phyloP scores from a whole-genome alignment of 2,888 invertebrate species.

The Prosapia bicincta region DNA sequence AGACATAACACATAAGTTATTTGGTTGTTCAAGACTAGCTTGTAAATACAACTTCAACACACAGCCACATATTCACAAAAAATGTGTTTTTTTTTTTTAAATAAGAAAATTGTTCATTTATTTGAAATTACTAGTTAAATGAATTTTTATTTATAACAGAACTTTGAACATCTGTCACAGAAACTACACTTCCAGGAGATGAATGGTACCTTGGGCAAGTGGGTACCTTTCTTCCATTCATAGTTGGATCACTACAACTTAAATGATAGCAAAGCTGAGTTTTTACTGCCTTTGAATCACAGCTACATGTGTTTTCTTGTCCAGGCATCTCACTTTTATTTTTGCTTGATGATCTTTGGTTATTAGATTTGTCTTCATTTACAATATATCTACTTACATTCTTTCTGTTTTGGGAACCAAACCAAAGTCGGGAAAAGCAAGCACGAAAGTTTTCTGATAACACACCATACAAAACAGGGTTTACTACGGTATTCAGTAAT shows the following conservation, averaged over 20 bases:
- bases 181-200: conserved; percentile 8
- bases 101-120: neutral
- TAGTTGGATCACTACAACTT: conserved; percentile 13
- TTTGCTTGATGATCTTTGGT: conserved; percentile 4
- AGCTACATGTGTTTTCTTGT: neutral
- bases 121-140: neutral
- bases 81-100: neutral
- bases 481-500: conserved; percentile 54
- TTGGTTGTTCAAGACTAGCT: neutral
- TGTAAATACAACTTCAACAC: neutral
- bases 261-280: conserved; percentile 6
- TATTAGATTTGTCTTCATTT: conserved; percentile 7
- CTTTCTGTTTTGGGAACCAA: conserved; percentile 31
- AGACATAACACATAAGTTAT: neutral
- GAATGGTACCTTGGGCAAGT: neutral
- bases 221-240: neutral
- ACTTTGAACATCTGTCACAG: conserved; percentile 4
- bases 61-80: neutral
- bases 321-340: neutral
- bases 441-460: conserved; percentile 54
- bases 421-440: conserved; percentile 49
- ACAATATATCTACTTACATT: conserved; percentile 15
- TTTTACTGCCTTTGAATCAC: neutral
- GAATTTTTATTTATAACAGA: neutral
- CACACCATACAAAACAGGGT: conserved; percentile 55